phyloP scores from a whole-genome alignment of 35 echinoderm and acorn worm species.

The Ophiothrix spiculata region DNA sequence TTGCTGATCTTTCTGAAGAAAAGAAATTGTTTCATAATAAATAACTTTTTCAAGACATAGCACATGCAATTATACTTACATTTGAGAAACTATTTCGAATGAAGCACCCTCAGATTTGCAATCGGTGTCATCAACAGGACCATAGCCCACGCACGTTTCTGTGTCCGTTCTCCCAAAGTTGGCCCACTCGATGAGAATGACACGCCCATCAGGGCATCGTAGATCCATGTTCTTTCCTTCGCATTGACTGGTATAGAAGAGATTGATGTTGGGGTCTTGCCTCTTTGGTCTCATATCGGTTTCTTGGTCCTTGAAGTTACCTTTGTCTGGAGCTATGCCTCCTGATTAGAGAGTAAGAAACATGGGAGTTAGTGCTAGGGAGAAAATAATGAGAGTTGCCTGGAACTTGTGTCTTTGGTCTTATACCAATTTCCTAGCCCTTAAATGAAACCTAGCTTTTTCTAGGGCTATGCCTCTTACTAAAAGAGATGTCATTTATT shows the following conservation, averaged over 20 bases:
- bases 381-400: too few species aligned
- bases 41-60: too few species aligned
- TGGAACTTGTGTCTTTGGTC: too few species aligned
- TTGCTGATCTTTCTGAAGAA: too few species aligned
- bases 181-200: slow-evolving; percentile 44
- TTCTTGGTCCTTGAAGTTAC: neutral
- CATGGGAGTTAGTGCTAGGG: too few species aligned
- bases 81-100: slow-evolving; percentile 54
- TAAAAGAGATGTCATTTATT: too few species aligned
- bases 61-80: slow-evolving; percentile 52
- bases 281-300: neutral
- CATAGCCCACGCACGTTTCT: slow-evolving; percentile 40
- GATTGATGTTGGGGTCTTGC: neutral
- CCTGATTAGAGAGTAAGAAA: too few species aligned
- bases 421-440: too few species aligned
- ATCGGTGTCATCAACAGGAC: slow-evolving; percentile 25
- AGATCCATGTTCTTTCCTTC: slow-evolving; percentile 80
- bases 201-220: slow-evolving; percentile 16
- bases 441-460: too few species aligned
- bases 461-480: too few species aligned
- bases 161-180: slow-evolving; percentile 81
- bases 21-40: too few species aligned
- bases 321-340: neutral
- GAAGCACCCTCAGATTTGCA: slow-evolving; percentile 19
- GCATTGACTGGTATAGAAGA: slow-evolving; percentile 76